These are phyloP conservation scores for Zaprionus davidi DNA, from an alignment of 1,140 invertebrate genomes.

Conservation along the genomic window DNA sequence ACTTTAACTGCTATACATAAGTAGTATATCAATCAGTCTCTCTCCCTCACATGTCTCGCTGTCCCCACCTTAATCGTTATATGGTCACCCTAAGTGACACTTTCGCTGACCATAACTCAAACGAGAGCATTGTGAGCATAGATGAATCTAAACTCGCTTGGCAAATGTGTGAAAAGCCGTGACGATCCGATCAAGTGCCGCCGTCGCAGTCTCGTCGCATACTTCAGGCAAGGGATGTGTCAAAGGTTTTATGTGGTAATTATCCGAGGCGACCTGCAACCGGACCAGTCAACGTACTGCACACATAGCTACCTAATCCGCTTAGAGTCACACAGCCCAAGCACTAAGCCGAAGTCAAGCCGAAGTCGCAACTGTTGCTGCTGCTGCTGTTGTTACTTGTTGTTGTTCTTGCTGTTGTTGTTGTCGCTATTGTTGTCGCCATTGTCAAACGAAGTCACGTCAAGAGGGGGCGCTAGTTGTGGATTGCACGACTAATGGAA, in stretches of 20 bases:
- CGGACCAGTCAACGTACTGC: not conserved
- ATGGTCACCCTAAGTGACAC: conserved; percentile 5
- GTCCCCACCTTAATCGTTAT: not conserved
- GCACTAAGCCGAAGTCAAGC: conserved; percentile 10
- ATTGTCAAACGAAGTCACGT: conserved; percentile 23
- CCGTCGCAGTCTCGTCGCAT: conserved; percentile 1
- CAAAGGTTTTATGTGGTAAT: conserved; percentile 57
- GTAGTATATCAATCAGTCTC: not conserved
- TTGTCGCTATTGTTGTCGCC: conserved; percentile 21
- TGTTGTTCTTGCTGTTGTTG: conserved; percentile 14
- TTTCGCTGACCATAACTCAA: conserved; percentile 1
- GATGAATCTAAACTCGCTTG: conserved; percentile 2
- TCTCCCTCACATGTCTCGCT: not conserved
- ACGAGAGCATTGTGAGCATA: not conserved
- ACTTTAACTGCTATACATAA: no score
- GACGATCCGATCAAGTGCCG: conserved; percentile 34
- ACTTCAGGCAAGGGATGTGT: conserved; percentile 24
- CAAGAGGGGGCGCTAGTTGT: not conserved
- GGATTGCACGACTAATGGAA: not conserved
- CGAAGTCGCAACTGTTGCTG: conserved; percentile 19
- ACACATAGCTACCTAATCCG: conserved; percentile 19
- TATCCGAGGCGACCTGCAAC: conserved; percentile 18
- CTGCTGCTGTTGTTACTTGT: conserved; percentile 10
- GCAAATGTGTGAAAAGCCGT: conserved; percentile 39
- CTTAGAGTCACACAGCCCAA: conserved; percentile 27